Conservation (phyloP, 2,113 vertebrate species). For the Elgaria multicarinata region DNA sequence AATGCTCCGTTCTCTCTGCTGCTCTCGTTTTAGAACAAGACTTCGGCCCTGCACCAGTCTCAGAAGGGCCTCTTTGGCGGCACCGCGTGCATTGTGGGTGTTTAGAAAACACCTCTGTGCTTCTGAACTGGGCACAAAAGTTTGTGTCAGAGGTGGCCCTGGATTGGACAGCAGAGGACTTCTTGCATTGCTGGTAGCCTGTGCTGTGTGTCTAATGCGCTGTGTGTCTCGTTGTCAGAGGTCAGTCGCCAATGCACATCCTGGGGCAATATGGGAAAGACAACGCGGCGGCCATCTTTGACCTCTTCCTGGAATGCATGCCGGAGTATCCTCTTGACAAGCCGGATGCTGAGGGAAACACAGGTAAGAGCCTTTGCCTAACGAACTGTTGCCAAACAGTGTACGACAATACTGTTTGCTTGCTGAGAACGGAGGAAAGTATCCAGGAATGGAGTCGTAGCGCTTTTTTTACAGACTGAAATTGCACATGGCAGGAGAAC, state of each 20-base stretch:
- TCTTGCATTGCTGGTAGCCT: background rate
- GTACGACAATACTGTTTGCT: background rate
- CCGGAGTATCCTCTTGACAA: constrained; percentile 96
- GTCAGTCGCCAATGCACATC: constrained; percentile 96
- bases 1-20: background rate
- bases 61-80: background rate
- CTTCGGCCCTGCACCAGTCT: background rate
- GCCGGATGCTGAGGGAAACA: constrained; percentile 94
- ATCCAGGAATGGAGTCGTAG: background rate
- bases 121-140: background rate
- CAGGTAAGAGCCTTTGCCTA: constrained; percentile 76
- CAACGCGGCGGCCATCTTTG: constrained; percentile 96
- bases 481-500: background rate
- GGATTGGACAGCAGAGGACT: background rate
- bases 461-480: too few species aligned
- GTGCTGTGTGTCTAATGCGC: background rate
- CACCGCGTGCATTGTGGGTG: rapidly evolving
- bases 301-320: constrained; percentile 98
- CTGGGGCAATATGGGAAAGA: constrained; percentile 98
- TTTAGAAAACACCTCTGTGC: background rate
- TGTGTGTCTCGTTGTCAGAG: constrained; percentile 75
- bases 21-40: background rate
- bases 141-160: background rate
- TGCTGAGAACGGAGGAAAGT: background rate
- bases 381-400: background rate